Evolutionary conservation across 2,113 vertebrate species (phyloP).

Genomic region (Centropristis striata): DNA sequence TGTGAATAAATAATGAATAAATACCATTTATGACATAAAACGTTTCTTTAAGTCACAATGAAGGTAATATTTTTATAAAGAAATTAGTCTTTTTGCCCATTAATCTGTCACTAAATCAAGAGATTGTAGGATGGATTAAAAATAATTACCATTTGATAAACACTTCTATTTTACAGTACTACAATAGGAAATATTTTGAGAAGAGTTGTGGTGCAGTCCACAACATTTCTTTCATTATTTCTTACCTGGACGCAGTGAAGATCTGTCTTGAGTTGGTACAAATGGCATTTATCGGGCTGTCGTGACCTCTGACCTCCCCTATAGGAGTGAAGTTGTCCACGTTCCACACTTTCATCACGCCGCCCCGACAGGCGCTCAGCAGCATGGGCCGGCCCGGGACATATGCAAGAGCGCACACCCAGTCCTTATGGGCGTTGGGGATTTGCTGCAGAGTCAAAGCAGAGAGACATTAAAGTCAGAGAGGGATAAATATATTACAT

Average conservation of each 20-base stretch:
- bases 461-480: conserved; percentile 14
- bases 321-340: conserved; percentile 95
- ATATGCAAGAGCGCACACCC: conserved; percentile 96
- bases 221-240: background rate
- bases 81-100: background rate
- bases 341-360: conserved; percentile 97
- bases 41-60: background rate
- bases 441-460: conserved; percentile 89
- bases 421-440: conserved; percentile 97
- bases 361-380: conserved; percentile 94
- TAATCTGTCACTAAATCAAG: background rate
- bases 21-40: background rate
- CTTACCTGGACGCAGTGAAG: conserved; percentile 97
- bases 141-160: background rate
- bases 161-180: background rate
- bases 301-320: conserved; percentile 95
- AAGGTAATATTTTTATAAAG: background rate
- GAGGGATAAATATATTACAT: background rate
- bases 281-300: conserved; percentile 97
- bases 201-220: background rate
- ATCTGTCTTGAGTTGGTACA: conserved; percentile 96
- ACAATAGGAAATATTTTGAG: background rate
- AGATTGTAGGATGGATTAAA: background rate
- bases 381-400: conserved; percentile 94
- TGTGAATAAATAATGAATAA: background rate